A percentile compares a stretch with the other conserved stretches of the same genome.
phyloP scores from a whole-genome alignment of 1,140 invertebrate species.

The Pseudomyrmex gracilis region DNA sequence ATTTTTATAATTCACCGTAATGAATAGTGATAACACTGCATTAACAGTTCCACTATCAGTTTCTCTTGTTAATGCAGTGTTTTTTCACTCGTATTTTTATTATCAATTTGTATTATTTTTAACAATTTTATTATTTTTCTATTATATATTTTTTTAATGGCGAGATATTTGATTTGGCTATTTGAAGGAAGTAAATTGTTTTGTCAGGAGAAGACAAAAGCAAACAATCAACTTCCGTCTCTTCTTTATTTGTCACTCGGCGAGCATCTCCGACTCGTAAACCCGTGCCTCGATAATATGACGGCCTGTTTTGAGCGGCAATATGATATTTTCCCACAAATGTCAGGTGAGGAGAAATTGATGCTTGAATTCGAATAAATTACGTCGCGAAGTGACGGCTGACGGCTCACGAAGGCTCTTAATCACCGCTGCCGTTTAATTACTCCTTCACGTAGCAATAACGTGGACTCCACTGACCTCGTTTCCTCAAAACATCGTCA shows the following conservation, averaged over 20 bases:
- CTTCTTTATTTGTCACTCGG: background rate
- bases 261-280: conserved; percentile 8
- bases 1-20: background rate
- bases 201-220: conserved; percentile 11
- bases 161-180: conserved; percentile 13
- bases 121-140: conserved; percentile 9
- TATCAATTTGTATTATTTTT: background rate
- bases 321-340: conserved; percentile 21
- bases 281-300: conserved; percentile 10
- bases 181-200: conserved; percentile 20
- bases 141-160: too few relatives aligned
- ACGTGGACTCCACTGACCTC: conserved; percentile 65
- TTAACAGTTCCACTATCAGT: too few relatives aligned
- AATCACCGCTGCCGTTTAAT: conserved; percentile 68
- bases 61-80: background rate
- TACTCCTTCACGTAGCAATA: conserved; percentile 69
- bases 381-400: conserved; percentile 43
- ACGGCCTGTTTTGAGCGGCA: background rate
- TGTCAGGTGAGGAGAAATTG: conserved; percentile 16
- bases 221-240: conserved; percentile 35
- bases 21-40: background rate
- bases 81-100: background rate
- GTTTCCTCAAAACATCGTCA: conserved; percentile 66
- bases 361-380: conserved; percentile 43
- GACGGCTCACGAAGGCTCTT: conserved; percentile 59